A percentile compares a stretch with the other conserved stretches of the same genome.
Evolutionary conservation across 2,797 vertebrate species (phyloP).

Genomic region (Tenualosa thibaudeaui): DNA sequence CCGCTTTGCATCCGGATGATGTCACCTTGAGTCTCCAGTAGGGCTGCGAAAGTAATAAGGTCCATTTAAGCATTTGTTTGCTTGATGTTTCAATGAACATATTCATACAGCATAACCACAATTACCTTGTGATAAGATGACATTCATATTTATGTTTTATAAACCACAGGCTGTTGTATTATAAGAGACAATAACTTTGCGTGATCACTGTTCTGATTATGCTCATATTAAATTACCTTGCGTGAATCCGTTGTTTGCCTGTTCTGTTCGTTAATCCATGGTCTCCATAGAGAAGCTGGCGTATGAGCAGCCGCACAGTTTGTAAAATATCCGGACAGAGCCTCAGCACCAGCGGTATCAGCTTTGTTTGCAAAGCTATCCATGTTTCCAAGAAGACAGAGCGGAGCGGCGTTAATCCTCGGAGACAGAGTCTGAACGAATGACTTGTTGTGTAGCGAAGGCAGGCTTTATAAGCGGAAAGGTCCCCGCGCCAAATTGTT

Average conservation of each 20-base stretch:
- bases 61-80: not conserved
- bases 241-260: not conserved
- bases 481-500: slow-evolving; percentile 68
- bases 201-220: not conserved
- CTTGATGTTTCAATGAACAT: not conserved
- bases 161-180: not conserved
- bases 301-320: slow-evolving; percentile 6
- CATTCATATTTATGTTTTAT: too few species aligned
- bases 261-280: slow-evolving; percentile 57
- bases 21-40: slow-evolving; percentile 26
- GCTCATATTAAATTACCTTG: slow-evolving; percentile 45
- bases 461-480: slow-evolving; percentile 60
- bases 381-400: slow-evolving; percentile 51
- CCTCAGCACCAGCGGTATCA: not conserved
- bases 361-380: slow-evolving; percentile 51
- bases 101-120: not conserved
- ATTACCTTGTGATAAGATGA: not conserved
- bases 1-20: slow-evolving; percentile 31
- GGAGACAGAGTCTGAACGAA: slow-evolving; percentile 33
- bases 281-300: slow-evolving; percentile 64
- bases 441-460: slow-evolving; percentile 25
- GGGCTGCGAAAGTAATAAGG: slow-evolving; percentile 52
- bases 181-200: not conserved
- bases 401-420: slow-evolving; percentile 33
- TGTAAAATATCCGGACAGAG: slow-evolving; percentile 32